Evolutionary conservation across 2,797 vertebrate species (phyloP), one percentile per base, ranked within the genome.

Genomic region (Pseudochromis fuscus): DNA sequence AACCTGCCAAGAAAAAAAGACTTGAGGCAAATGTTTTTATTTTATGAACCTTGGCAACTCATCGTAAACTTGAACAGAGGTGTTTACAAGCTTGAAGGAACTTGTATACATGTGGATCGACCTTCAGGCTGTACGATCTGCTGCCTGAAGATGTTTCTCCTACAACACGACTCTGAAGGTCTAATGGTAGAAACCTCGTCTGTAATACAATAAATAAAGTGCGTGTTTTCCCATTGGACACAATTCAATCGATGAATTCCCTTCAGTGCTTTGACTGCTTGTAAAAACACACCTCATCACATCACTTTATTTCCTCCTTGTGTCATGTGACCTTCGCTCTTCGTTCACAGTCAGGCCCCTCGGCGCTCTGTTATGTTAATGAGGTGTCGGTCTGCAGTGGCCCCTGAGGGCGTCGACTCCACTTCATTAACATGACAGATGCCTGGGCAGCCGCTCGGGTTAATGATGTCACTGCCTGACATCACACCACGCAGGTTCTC

Each of bases 361-460:
- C 44, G 1, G 48, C 1, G 18, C 67, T 74, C 44, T 70, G 64
- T 85, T 69, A 73, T 83, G 75, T 2, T 77, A 82, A 87, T 75
- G 78, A 80, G 73, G 70, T 80, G 83, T 65, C 16, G 72, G 30
- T 58, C 44, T 69, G 42, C 30, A 37, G 28, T 19, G 50, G 53
- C 44, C 67, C 63, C 75, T 45, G 31, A 0, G 50, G 63, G 67
- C 50, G 18, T 40, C 33, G 25, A 49, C 83, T 73, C 42, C 42
- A 66, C 74, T 67, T 82, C 77, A 82, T 88, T 81, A 88, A 55
- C 5, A 59, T 79, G 81, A 84, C 86, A 64, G 79, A 78, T 70
- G 83, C 78, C 40, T 1, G 25, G 46, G 50, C 75, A 59, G 75
- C 59, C 18, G 67, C 63, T 72, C 2, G 30, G 55, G 67, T 80